Conservation (phyloP, 2,797 vertebrate genomes). For the Hippopotamyrus pictus region DNA sequence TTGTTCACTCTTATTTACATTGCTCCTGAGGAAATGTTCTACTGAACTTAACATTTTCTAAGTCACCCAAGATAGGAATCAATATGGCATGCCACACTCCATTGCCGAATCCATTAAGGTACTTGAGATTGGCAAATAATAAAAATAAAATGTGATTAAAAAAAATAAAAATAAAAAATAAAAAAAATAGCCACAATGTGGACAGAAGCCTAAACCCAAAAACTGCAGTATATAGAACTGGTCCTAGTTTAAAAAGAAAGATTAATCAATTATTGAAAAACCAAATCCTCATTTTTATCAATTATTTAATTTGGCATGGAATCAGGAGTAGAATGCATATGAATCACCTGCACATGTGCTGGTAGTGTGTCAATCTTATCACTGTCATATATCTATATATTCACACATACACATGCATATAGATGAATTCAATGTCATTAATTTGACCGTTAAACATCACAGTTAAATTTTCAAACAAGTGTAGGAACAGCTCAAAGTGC, state of each 20-base stretch:
- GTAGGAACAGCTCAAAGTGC: not conserved
- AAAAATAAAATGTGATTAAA: not conserved
- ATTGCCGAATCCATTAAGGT: not conserved
- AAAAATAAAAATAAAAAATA: not conserved
- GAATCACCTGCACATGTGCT: not conserved
- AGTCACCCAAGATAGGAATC: not conserved
- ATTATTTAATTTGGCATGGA: not conserved
- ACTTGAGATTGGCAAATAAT: not conserved
- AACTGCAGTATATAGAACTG: not conserved
- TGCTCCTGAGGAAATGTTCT: not conserved
- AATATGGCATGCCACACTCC: not conserved
- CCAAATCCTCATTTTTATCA: not conserved
- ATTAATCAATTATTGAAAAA: not conserved
- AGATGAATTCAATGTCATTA: not conserved
- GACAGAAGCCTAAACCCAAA: not conserved
- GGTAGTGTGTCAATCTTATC: not conserved
- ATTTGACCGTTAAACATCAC: not conserved
- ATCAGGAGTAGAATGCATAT: not conserved
- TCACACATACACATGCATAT: not conserved
- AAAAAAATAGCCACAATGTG: not conserved
- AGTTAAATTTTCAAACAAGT: not conserved
- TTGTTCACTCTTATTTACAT: not conserved
- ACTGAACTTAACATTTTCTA: not conserved
- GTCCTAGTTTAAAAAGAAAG: not conserved
- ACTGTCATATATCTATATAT: not conserved